Evolutionary conservation across 92 coral and sea anemone genomes (phyloP), one percentile per base, ranked within the genome.

Genomic region (Actinostola sp.): DNA sequence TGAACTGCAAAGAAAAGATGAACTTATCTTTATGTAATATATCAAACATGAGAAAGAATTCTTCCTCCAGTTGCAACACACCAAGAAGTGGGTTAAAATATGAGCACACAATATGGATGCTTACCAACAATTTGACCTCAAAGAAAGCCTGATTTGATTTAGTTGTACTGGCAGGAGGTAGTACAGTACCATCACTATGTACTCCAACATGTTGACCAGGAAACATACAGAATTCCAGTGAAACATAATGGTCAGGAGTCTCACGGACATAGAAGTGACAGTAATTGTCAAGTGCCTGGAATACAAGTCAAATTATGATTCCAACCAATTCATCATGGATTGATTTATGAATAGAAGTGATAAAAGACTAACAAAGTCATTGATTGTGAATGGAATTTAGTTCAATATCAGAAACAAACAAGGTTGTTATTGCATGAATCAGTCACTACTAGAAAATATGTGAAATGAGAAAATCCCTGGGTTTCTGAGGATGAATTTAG

Each of bases 121-220:
- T 44, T 77, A 84, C 89, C 65, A 84, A 35, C 42, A 84, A 70
- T 34, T 77, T 84, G 63, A 77, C 84, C 46, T 77, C 80, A 71
- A 84, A 77, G 69, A 63, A 84, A 7, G 84, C 78, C 19, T 63
- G 70, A 28, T 84, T 80, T 29, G 42, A 53, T 53, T 70, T 78
- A 30, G 28, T 43, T 6, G 57, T 70, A 31, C 39, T 56, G 21
- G 63, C 66, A 31, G 89, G 89, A 5, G 76, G 72, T 20, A 61
- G 25, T n/a, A 83, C 34, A 17, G 66, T 32, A 31, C 84, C 84
- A 63, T 71, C 50, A 9, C 34, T 32, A 34, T 71, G 32, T 1
- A 77, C 84, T 4, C 88, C 88, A 35, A 83, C 61, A 60, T 76
- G 78, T 20, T 83, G 88, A 0, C 89, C 80, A 28, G 76, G 89